Evolutionary conservation across 2,113 vertebrate species (phyloP).

Genomic region (Bothrops jararaca): DNA sequence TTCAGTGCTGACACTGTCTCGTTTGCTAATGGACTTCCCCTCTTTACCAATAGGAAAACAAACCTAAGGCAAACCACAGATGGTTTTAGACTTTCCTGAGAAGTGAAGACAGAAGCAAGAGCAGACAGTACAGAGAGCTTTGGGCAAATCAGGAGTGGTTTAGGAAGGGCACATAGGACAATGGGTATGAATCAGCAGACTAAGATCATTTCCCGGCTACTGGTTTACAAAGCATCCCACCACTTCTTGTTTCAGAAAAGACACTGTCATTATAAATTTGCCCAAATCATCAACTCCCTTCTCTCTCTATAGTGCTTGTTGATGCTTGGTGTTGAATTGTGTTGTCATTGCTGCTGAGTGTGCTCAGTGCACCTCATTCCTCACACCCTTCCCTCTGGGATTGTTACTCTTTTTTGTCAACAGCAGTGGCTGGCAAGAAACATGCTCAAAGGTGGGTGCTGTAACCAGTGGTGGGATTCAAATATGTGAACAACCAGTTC

Average conservation of each 20-base stretch:
- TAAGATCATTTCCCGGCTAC: neutral
- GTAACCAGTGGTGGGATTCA: no score
- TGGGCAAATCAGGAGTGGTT: neutral
- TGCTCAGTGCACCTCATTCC: neutral
- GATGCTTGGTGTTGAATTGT: neutral
- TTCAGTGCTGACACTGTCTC: neutral
- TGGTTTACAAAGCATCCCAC: neutral
- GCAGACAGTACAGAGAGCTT: neutral
- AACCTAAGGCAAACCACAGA: neutral
- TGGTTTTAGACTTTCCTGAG: neutral
- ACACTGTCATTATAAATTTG: neutral
- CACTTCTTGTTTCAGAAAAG: neutral
- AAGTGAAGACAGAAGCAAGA: neutral
- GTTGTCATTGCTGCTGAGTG: neutral
- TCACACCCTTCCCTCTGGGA: neutral
- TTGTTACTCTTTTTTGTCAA: neutral
- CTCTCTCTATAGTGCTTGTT: neutral
- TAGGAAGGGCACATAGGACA: neutral
- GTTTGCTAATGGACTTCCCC: neutral
- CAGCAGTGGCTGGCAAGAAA: neutral
- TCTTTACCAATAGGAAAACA: neutral
- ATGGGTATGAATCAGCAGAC: neutral
- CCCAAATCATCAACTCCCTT: neutral
- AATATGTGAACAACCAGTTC: no score
- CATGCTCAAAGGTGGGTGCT: neutral